Base-by-base conservation (phyloP, 2,888 invertebrate genomes). In the Hypsopygia costalis region DNA sequence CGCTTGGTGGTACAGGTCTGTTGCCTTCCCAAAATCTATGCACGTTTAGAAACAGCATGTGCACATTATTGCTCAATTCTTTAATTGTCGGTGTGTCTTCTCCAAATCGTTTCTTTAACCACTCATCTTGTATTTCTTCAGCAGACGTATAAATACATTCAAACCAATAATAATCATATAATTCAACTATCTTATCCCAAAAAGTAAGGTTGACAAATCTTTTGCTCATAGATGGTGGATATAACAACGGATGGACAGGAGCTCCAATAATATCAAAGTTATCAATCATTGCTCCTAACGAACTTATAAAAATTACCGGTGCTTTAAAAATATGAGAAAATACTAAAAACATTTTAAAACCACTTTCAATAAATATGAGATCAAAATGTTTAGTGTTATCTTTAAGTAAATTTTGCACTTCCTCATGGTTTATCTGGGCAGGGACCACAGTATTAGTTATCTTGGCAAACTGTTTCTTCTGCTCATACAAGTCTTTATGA, bases 31-130 rank as follows among this genome's bases (percentile, higher is more conserved):
- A 72, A 31, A 77, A 42, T 1, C 78, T 75, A 55, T 86, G 70
- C 0, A 60, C 51, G 47, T 87, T 87, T 1, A 81, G 40, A 43
- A 88, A 71, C 20, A 83, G 40, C 58, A 87, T 49, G 40, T 75
- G 72, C 0, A 78, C 46, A 40, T 65, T 64, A 4, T 56, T 55
- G 2, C 44, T 46, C 12, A 71, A 44, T 4, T 64, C 62, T 1
- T 36, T 7, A 0, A 63, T 4, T 3, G 36, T 12, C 0, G 64
- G 64, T 1, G 48, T 40, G 36, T 61, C 45, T 1, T 47, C 31
- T 8, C 62, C 65, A 32, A 66, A 58, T 7, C 55, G n/a, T 33
- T 43, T 48, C 36, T 49, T 55, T 1, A 62, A 9, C 8, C 51
- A 21, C 25, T 40, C 32, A 35, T 47, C 38, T 3, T 31, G 21